Base-by-base conservation (phyloP, 1,140 invertebrate genomes). In the Drosophila punjabiensis region DNA sequence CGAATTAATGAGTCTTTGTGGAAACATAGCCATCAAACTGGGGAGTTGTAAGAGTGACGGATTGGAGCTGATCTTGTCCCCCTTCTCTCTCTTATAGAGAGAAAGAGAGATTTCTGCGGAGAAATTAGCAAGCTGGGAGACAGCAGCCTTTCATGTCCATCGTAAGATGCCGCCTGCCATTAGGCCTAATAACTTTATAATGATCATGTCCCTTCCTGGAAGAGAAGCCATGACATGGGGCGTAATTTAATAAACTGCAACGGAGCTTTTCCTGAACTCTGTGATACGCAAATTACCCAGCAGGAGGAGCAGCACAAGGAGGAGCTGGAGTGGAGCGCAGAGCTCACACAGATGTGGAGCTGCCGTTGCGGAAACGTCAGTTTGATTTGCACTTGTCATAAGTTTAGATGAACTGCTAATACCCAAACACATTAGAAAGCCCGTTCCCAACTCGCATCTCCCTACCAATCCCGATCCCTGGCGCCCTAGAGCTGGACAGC, bases 311-410 rank as follows among this genome's bases (percentile, higher is more conserved):
- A 53, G 50, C 24, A 24, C 33, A 11, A 37, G 35, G 11, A 37
- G 35, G 11, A 37, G 35, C n/a, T n/a, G n/a, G n/a, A n/a, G n/a
- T 3, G 45, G 20, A 8, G 41, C n/a, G 10, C 24, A 9, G 41
- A 20, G 18, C 11, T 0, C n/a, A 10, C 41, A 11, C 10, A 53
- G 55, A 52, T 61, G 66, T 58, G 80, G 64, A 50, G 52, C 69
- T 41, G 74, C 82, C 70, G 63, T 79, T 79, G 82, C 86, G 86
- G 86, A 90, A 90, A 90, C 37, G 86, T 90, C 86, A 91, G 82
- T 90, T 90, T 90, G 86, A 90, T 90, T 90, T 90, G 87, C 86
- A 86, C 76, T 91, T 90, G 86, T 90, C 86, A 90, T 91, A 90
- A 90, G 86, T 86, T 91, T 78, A 85, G 87, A 90, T 90, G 86